Conservation (phyloP, 2,797 vertebrate species). For the Chelidonichthys spinosus region DNA sequence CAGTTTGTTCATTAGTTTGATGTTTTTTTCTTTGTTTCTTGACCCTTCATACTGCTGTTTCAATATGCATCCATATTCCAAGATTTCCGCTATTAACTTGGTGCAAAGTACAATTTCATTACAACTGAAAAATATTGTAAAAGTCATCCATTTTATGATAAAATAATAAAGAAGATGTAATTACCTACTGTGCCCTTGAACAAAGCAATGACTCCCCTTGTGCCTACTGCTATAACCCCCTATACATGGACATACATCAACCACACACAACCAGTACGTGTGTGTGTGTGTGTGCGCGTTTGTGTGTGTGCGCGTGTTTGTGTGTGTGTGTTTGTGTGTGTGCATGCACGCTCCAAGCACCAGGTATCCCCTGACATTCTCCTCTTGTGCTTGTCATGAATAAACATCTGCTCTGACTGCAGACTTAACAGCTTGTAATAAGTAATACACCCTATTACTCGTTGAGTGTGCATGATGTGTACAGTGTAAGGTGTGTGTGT, state of each 20-base stretch:
- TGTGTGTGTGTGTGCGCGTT: conserved; percentile 22
- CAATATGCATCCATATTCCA: too few relatives aligned
- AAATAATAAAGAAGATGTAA: not conserved
- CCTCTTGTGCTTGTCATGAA: conserved; percentile 61
- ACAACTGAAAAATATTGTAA: not conserved
- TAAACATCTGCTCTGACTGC: conserved; percentile 69
- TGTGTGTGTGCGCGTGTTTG: conserved; percentile 23
- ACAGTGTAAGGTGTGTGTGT: conserved; percentile 14
- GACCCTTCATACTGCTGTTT: not conserved
- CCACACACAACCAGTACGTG: not conserved
- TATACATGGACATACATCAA: not conserved
- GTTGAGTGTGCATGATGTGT: conserved; percentile 17
- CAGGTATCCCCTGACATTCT: conserved; percentile 52
- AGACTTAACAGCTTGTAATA: conserved; percentile 67
- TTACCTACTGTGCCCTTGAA: not conserved
- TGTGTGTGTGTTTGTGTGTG: not conserved
- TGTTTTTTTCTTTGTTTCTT: not conserved
- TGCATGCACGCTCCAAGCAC: conserved; percentile 19
- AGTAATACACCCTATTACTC: conserved; percentile 59
- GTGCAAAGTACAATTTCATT: not conserved
- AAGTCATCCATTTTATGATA: not conserved
- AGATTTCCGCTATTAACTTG: too few relatives aligned
- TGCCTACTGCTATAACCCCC: not conserved
- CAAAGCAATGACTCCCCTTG: conserved; percentile 1
- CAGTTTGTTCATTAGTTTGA: too few relatives aligned